Base-by-base conservation (phyloP, 1,140 invertebrate species). In the Halesus radiatus region DNA sequence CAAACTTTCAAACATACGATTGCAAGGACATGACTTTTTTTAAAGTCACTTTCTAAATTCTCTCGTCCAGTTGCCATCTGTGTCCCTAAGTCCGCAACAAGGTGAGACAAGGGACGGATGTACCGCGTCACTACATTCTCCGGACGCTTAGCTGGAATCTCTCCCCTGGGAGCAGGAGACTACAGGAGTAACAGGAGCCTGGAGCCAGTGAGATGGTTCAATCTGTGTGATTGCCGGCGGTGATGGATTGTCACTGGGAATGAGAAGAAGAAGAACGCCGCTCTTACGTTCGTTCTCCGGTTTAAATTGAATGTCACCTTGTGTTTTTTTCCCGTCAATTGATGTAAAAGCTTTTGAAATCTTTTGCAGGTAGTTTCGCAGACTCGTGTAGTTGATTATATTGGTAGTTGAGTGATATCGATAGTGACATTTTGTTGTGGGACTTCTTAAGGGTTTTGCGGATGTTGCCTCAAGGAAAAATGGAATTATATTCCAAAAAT, bases 111-210 rank as follows among this genome's bases (percentile, higher is more conserved):
- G 60, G 23, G 60, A 32, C 54, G 54, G 54, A 58, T 22, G 22
- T n/a, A 64, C 20, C 23, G 26, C 22, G 66, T 18, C 66, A 18
- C 66, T 70, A 50, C 66, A 45, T 23, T 50, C 20, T 45, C 15
- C 29, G 45, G 66, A 20, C 66, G 66, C 66, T 70, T 70, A 70
- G 37, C 66, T 70, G 3, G 29, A 70, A 50, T 70, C 66, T 70
- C 18, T 23, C 66, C 37, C 66, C 4, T 4, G 66, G 66, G 66
- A 70, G 32, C 32, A 37, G 32, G 7, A 8, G 32, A 37, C 32
- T 37, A 37, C 32, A 8, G 32, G 26, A 29, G 26, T 29, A 29
- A 29, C 26, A 29, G 26, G 32, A 37, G 32, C 32, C 66, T 45
- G 32, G 32, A 45, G 37, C 66, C 16, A 70, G 29, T 37, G 66